Evolutionary conservation across 2,113 vertebrate species (phyloP).

Genomic region (Centropus unirufus): DNA sequence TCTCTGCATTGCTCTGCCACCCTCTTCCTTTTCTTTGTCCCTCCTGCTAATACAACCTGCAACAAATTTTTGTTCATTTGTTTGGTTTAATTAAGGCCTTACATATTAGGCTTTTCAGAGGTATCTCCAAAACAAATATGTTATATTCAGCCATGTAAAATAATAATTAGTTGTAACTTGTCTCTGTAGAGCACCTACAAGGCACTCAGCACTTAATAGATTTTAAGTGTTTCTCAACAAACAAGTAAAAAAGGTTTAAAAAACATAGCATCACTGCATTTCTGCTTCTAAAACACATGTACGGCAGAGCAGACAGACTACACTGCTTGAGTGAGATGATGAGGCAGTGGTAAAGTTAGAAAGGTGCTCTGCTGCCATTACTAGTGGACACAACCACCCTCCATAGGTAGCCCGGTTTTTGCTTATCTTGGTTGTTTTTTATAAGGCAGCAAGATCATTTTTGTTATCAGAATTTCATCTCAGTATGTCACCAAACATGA

Average conservation of each 20-base stretch:
- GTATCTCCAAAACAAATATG: not conserved
- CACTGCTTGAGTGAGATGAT: fast-evolving
- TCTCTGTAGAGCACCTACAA: not conserved
- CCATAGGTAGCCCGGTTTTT: not conserved
- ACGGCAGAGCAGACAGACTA: not conserved
- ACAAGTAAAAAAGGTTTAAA: not conserved
- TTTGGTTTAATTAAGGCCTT: not conserved
- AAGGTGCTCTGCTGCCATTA: not conserved
- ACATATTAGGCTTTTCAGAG: not conserved
- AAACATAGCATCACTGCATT: not conserved
- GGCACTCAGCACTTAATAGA: not conserved
- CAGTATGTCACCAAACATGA: not conserved
- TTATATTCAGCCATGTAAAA: constrained; percentile 11
- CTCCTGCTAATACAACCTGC: constrained; percentile 17
- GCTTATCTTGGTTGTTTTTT: not conserved
- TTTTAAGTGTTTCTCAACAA: not conserved
- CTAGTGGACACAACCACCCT: fast-evolving
- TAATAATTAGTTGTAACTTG: not conserved
- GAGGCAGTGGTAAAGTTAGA: not conserved
- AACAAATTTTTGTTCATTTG: not conserved
- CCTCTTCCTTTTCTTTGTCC: constrained; percentile 1
- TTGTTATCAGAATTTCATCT: not conserved
- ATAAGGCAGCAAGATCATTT: not conserved
- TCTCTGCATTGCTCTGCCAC: not conserved
- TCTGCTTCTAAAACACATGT: not conserved